Percentiles rank a stretch among this genome's conserved stretches.
These are phyloP conservation scores for Calliopsis andreniformis DNA, from an alignment of 1,140 invertebrate species.

Conservation along the genomic window DNA sequence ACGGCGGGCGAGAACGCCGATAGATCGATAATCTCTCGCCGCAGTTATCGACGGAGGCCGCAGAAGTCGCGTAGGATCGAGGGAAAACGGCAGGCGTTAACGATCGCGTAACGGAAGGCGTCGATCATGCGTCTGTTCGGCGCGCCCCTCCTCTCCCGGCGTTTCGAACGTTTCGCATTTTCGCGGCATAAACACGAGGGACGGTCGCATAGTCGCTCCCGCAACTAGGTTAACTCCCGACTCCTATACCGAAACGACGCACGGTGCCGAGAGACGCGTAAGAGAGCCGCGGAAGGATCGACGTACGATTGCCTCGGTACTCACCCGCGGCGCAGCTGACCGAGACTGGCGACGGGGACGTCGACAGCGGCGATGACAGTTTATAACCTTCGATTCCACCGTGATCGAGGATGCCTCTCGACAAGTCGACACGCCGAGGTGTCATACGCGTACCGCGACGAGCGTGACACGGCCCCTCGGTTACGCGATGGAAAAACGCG, in stretches of 20 bases:
- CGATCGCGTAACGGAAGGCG: background rate
- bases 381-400: conserved; percentile 54
- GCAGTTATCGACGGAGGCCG: background rate
- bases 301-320: conserved; percentile 19
- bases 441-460: conserved; percentile 26
- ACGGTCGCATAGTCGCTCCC: conserved; percentile 17
- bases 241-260: background rate
- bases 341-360: conserved; percentile 34
- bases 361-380: conserved; percentile 31
- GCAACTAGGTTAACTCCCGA: conserved; percentile 47
- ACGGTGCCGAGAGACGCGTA: background rate
- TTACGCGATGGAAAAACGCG: too few species aligned
- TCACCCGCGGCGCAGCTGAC: conserved; percentile 48
- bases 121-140: background rate
- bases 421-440: conserved; percentile 37
- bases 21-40: conserved; percentile 33
- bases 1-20: conserved; percentile 4
- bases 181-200: conserved; percentile 54
- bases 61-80: too few species aligned
- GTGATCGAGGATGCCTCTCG: conserved; percentile 32
- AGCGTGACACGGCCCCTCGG: background rate
- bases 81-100: background rate
- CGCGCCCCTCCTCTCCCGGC: background rate
- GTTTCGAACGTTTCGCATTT: conserved; percentile 38
- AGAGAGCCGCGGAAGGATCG: conserved; percentile 10